Evolutionary conservation across 2,888 invertebrate species (phyloP), one percentile per base, ranked within the genome.

Genomic region (Andrena bucephala): DNA sequence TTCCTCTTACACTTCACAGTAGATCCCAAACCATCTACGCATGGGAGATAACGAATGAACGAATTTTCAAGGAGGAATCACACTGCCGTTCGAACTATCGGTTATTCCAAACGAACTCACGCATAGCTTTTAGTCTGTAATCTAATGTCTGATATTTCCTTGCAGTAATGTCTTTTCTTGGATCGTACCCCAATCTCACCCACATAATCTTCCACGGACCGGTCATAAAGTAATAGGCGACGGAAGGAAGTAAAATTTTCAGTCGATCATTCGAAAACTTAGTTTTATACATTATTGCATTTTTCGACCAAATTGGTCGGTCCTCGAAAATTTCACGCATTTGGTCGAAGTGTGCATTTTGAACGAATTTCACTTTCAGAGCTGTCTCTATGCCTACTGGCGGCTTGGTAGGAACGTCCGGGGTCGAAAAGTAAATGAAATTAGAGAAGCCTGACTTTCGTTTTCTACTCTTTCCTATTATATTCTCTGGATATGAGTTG

Each of bases 161-260:
- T 1, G 98, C 95, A 1, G 95, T 94, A 4, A 97, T 96, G 84
- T 98, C 96, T 88, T 96, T 96, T 33, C 98, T 95, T 0, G 99
- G 99, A 94, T 99, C 99, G 92, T 98, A 99, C 0, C 99, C 99
- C 91, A 97, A 97, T 89, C 95, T 96, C 0, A 98, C 96, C 98
- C 99, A 99, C 92, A 98, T 95, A 71, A 97, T 96, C 85, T 98
- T 95, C 98, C 99, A 99, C 0, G 99, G 99, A 0, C 99, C 99
- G 83, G 96, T 97, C 72, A 96, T 95, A 94, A 97, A 98, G 92
- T 98, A 98, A 93, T 98, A 97, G 0, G 98, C 98, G 3, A 98
- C 94, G 33, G 97, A 96, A 0, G 99, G 98, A 78, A 99, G 95
- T 16, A 99, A 95, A 76, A 96, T 95, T 94, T 97, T 98, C 0